Conservation (phyloP, 2,797 vertebrate species). For the Antrozous pallidus region DNA sequence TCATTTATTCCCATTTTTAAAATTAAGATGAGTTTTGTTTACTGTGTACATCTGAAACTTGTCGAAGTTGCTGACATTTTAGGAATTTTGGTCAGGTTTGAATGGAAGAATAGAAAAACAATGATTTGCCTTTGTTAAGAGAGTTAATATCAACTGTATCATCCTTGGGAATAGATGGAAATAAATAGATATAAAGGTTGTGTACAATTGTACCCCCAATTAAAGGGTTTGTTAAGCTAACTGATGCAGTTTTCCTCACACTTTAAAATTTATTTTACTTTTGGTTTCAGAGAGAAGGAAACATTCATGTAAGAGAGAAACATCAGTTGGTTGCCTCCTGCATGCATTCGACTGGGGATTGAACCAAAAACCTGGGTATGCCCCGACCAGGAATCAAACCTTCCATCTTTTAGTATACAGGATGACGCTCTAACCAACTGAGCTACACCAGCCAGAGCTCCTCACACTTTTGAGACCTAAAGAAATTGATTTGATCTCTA, state of each 20-base stretch:
- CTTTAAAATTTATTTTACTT: neutral
- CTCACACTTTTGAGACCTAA: neutral
- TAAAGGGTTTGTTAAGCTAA: neutral
- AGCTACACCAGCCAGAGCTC: neutral
- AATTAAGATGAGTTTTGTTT: constrained; percentile 11
- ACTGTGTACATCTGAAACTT: neutral
- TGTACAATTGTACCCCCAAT: neutral
- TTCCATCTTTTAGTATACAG: neutral
- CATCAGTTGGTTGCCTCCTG: neutral
- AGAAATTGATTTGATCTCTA: neutral
- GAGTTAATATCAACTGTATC: neutral
- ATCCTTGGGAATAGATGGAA: neutral
- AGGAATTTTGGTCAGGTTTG: constrained; percentile 10
- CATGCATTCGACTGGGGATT: neutral
- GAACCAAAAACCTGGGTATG: neutral
- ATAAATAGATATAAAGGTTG: neutral
- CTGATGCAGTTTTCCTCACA: neutral
- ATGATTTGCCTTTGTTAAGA: neutral
- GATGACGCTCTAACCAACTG: neutral
- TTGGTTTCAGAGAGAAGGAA: neutral
- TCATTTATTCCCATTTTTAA: neutral
- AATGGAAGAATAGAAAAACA: neutral
- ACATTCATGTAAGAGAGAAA: neutral
- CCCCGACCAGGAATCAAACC: neutral
- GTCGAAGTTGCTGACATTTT: neutral